A percentile compares a stretch with the other conserved stretches of the same genome.
These are phyloP conservation scores for Folsomia manolachei DNA, from an alignment of 2,888 invertebrate species.

Conservation along the genomic window DNA sequence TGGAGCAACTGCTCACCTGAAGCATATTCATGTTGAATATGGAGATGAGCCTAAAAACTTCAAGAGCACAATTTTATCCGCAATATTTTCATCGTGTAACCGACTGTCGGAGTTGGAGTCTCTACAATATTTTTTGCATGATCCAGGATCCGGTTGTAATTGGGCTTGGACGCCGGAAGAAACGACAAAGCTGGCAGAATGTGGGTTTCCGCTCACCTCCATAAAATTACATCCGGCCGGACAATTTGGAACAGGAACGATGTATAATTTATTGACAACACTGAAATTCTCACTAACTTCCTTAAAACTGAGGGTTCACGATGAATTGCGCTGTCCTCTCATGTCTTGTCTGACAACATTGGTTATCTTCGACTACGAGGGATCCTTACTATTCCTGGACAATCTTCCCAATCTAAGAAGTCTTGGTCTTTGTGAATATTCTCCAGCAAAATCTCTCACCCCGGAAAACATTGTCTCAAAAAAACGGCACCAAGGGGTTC, in stretches of 20 bases:
- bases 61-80: conserved; percentile 28
- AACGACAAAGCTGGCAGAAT: conserved; percentile 27
- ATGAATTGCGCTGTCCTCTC: conserved; percentile 32
- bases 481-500: conserved; percentile 18
- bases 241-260: conserved; percentile 21
- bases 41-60: conserved; percentile 39
- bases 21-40: conserved; percentile 36
- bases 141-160: conserved; percentile 31
- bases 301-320: conserved; percentile 38
- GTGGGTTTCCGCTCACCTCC: conserved; percentile 26
- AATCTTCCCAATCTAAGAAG: conserved; percentile 29
- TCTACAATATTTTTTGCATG: conserved; percentile 43
- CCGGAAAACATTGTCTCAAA: conserved; percentile 31
- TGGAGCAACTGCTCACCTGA: conserved; percentile 23
- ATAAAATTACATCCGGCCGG: conserved; percentile 38
- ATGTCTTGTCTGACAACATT: conserved; percentile 21
- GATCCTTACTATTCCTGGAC: conserved; percentile 36
- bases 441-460: conserved; percentile 32
- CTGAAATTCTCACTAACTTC: conserved; percentile 14
- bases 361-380: conserved; percentile 40
- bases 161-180: conserved; percentile 43
- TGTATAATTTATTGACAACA: conserved; percentile 27
- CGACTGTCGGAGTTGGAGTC: conserved; percentile 31
- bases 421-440: conserved; percentile 40
- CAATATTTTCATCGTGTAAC: conserved; percentile 23